A percentile compares a stretch with the other conserved stretches of the same genome.
phyloP scores from a whole-genome alignment of 2,797 vertebrate genomes.

The Diplodus sargus region DNA sequence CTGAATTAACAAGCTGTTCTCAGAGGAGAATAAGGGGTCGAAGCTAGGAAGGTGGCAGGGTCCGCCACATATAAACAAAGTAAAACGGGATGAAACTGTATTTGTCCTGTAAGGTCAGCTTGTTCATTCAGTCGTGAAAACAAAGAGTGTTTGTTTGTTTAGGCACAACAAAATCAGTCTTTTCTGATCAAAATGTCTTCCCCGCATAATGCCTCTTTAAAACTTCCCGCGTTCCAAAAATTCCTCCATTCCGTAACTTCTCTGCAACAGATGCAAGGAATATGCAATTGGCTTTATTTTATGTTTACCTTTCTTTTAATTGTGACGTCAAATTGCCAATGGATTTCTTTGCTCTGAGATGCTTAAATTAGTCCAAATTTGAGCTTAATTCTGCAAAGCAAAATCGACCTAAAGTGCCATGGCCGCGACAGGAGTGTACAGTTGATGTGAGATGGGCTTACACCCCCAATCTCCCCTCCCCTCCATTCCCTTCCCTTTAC shows the following conservation, averaged over 20 bases:
- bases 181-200: too few species aligned
- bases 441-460: constrained; percentile 43
- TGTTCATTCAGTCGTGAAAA: too few species aligned
- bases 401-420: constrained; percentile 29
- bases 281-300: constrained; percentile 48
- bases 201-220: too few species aligned
- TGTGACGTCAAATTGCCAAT: constrained; percentile 33
- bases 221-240: neutral
- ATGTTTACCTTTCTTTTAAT: constrained; percentile 4
- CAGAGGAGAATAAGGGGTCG: too few species aligned
- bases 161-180: too few species aligned
- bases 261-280: constrained; percentile 54
- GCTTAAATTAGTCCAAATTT: constrained; percentile 15
- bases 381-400: constrained; percentile 26
- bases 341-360: constrained; percentile 24
- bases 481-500: too few species aligned
- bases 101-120: too few species aligned
- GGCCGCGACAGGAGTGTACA: constrained; percentile 40
- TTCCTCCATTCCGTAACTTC: neutral
- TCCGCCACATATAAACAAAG: too few species aligned
- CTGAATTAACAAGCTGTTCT: too few species aligned
- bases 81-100: too few species aligned
- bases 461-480: constrained; percentile 2
- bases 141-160: too few species aligned
- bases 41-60: too few species aligned